These are phyloP conservation scores for Varanus komodoensis DNA, from an alignment of 2,113 vertebrate genomes.

Conservation along the genomic window DNA sequence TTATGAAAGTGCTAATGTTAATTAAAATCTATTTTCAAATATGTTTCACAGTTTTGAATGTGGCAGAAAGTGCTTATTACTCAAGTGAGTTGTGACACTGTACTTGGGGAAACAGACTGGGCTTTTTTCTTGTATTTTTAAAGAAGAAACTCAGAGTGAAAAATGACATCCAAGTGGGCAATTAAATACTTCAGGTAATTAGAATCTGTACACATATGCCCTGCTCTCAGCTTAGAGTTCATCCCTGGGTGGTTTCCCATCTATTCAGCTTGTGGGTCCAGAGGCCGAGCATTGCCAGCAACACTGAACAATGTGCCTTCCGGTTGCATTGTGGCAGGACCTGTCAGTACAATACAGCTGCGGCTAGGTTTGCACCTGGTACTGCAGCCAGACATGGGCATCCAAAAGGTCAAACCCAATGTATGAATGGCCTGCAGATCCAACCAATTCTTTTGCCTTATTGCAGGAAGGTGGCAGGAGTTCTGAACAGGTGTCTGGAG, in stretches of 20 bases:
- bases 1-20: conserved; percentile 69
- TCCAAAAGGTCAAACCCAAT: not conserved
- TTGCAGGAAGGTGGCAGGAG: not conserved
- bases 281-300: not conserved
- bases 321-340: no score
- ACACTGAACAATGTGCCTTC: not conserved
- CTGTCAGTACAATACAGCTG: not conserved
- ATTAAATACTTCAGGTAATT: not conserved
- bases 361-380: not conserved
- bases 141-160: conserved; percentile 21
- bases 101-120: not conserved
- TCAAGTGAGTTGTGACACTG: conserved; percentile 50
- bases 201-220: not conserved
- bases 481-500: not conserved
- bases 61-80: conserved; percentile 56
- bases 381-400: not conserved
- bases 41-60: conserved; percentile 63
- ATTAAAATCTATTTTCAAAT: conserved; percentile 73
- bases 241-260: not conserved
- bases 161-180: conserved; percentile 22
- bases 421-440: not conserved
- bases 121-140: conserved; percentile 30
- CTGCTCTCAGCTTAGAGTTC: not conserved
- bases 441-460: not conserved
- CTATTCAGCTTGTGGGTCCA: not conserved